Base-by-base conservation (phyloP, 2,113 vertebrate genomes). In the Gobio gobio region DNA sequence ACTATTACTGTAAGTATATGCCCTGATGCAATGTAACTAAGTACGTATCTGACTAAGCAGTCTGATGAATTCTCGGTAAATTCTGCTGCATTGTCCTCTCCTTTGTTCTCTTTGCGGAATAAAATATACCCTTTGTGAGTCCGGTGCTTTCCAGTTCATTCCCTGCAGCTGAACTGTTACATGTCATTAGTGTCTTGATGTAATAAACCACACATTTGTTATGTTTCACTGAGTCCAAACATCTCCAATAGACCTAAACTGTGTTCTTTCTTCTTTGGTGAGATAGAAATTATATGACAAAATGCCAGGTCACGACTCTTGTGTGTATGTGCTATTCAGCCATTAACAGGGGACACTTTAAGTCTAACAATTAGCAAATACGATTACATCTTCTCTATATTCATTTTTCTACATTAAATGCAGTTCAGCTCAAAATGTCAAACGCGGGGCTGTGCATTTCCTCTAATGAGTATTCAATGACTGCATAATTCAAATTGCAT, bases 91-190 rank as follows among this genome's bases (percentile, higher is more conserved):
- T 77, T 83, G 49, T 10, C 33, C 22, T 75, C 43, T 70, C 18
- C 45, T 78, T 68, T 40, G 49, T 84, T 80, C 33, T 81, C 56
- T 24, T 68, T 43, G 33, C 16, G 12, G 40, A 76, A 29, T 22
- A 22, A 13, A 79, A 76, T 14, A 56, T 18, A 24, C 26, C 6
- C 49, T 82, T 40, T 75, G 79, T 72, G 66, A 87, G 45, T 77
- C 56, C 4, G 86, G 83, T 87, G 64, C 79, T 87, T 87, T 87
- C 86, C 86, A 85, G 26, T 49, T 81, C 14, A 36, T 33, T 40
- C 58, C 59, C 61, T 63, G 49, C 10, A 29, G 49, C 56, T 70
- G 20, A 33, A 77, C 54, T 43, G 36, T 77, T 43, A 85, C 7
- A 74, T 78, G 51, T 20, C 86, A 79, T 79, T 84, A 70, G 10